A percentile compares a stretch with the other conserved stretches of the same genome.
Conservation (phyloP, 2,113 vertebrate species). For the Marmota flaviventris region DNA sequence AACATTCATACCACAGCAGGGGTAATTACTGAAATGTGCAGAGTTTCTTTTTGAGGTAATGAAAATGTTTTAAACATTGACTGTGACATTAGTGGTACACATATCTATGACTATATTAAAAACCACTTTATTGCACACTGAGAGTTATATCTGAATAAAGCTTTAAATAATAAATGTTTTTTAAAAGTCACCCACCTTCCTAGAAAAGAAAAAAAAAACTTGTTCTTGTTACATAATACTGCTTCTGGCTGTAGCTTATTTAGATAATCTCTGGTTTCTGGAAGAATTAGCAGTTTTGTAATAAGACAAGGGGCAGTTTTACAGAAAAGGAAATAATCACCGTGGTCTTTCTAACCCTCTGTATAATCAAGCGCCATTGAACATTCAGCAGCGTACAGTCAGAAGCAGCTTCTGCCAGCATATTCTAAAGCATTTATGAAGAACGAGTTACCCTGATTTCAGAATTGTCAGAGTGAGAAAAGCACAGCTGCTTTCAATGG, state of each 20-base stretch:
- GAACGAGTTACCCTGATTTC: slow-evolving; percentile 76
- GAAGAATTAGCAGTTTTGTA: slow-evolving; percentile 78
- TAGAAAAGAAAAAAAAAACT: background rate
- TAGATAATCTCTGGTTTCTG: slow-evolving; percentile 77
- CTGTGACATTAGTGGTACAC: background rate
- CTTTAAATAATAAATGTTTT: too few relatives aligned
- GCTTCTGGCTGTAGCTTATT: slow-evolving; percentile 65
- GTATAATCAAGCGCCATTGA: slow-evolving; percentile 81
- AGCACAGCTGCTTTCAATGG: slow-evolving; percentile 79
- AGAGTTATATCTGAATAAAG: slow-evolving; percentile 37
- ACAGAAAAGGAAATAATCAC: slow-evolving; percentile 78
- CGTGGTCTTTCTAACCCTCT: slow-evolving; percentile 77
- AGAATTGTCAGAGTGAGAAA: slow-evolving; percentile 75
- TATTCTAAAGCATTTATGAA: slow-evolving; percentile 64
- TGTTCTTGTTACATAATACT: slow-evolving; percentile 56
- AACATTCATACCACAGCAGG: background rate
- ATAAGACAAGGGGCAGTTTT: slow-evolving; percentile 77
- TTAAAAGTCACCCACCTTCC: background rate
- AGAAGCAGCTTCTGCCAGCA: slow-evolving; percentile 71
- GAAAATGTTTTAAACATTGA: slow-evolving; percentile 14
- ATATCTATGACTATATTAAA: background rate
- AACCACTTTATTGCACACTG: background rate
- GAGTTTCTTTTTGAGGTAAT: background rate
- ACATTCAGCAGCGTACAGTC: slow-evolving; percentile 59
- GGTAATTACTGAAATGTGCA: background rate